These are phyloP conservation scores for Zaprionus capensis DNA, from an alignment of 1,140 invertebrate genomes.

Conservation along the genomic window DNA sequence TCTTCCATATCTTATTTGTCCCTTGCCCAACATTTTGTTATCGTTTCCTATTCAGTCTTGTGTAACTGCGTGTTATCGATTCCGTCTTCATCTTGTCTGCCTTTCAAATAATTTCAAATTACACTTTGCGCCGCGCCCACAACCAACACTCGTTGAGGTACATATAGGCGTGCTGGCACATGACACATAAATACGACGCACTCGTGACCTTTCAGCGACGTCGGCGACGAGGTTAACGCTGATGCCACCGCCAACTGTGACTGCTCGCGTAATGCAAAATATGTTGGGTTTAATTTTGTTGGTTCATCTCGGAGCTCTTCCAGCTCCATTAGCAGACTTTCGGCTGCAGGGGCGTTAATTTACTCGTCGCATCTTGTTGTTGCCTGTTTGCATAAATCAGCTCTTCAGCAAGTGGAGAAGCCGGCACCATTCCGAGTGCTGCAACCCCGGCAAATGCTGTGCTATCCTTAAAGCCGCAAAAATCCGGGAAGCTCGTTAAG, in stretches of 20 bases:
- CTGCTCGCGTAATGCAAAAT: constrained; percentile 53
- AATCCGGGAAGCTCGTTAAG: constrained; percentile 67
- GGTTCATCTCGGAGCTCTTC: constrained; percentile 37
- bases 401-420: constrained; percentile 18
- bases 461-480: constrained; percentile 68
- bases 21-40: background rate
- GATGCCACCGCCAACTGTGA: too few relatives aligned
- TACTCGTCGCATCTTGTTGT: constrained; percentile 68
- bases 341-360: constrained; percentile 70
- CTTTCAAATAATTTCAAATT: background rate
- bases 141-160: background rate
- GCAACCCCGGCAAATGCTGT: constrained; percentile 14
- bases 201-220: background rate
- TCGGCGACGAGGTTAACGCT: background rate
- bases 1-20: background rate
- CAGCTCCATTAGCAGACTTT: constrained; percentile 73
- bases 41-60: constrained; percentile 8
- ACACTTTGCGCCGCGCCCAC: background rate
- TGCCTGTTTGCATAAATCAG: constrained; percentile 77
- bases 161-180: background rate
- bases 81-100: background rate
- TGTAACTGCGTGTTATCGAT: constrained; percentile 31
- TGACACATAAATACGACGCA: constrained; percentile 2
- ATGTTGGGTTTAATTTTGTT: constrained; percentile 61
- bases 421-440: background rate